Evolutionary conservation across 2,113 vertebrate species (phyloP), one percentile per base, ranked within the genome.

Genomic region (Talpa occidentalis): DNA sequence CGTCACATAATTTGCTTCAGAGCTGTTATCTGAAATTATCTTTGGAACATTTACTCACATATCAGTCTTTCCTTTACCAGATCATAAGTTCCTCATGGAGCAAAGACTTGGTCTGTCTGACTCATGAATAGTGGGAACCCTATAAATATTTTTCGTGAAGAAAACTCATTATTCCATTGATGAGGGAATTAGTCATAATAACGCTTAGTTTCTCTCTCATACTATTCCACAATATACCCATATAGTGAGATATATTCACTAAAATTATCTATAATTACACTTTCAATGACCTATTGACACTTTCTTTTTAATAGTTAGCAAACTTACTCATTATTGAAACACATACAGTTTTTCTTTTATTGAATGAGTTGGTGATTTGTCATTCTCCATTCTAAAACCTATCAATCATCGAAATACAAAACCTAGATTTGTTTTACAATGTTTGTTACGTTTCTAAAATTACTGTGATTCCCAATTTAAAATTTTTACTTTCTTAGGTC

Each of bases 301-400:
- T 94, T 95, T 70, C 60, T 40, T 81, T 94, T 90, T 95, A 42
- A 74, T 49, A 21, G 26, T 80, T 84, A 88, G 24, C 5, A 93
- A 80, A 80, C 32, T 49, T 3, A 72, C 67, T 2, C 4, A n/a
- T 30, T 66, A 80, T 49, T 76, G 22, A n/a, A 84, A 91, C 22
- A 56, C 72, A 80, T 54, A 44, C 1, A 60, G 40, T 14, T 52
- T 47, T 44, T 70, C 37, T 32, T 26, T 1, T 26, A 28, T 19
- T 47, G 24, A 64, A 17, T 44, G 54, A 88, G 80, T 76, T 30
- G 22, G 37, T 77, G 6, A 70, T 78, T 91, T 74, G 2, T 76
- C 54, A 21, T 19, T 67, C 19, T 93, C 42, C n/a, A 8, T 84
- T 37, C 30, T 77, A 28, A 88, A 92, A 91, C 72, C 17, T 14